Evolutionary conservation across 35 echinoderm and acorn worm species (phyloP), one percentile per base, ranked within the genome.

Genomic region (Apostichopus japonicus): DNA sequence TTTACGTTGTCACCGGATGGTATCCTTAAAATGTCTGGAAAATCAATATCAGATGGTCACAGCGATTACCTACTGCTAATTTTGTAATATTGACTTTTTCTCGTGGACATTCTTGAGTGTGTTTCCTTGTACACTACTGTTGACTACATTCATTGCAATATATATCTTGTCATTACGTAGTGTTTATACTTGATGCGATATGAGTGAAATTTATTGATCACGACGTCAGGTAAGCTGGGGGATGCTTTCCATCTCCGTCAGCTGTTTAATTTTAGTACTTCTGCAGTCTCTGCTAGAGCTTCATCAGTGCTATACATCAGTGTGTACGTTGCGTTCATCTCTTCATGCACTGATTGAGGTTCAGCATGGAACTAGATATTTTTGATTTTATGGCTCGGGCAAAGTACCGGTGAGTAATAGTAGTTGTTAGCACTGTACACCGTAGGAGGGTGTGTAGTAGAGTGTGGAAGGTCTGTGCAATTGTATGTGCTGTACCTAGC

Each of bases 191-290:
- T 83, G 24, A 83, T 54, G 54, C 54, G 79, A 83, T 83, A 52
- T 2, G 51, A 83, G 11, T 83, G 79, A 54, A 44, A 83, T 83
- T 83, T 83, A 54, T 54, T 83, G 44, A 55, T 13, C 27, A 54
- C 2, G 33, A 44, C 17, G 51, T 44, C 54, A 54, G 11, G 54
- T 17, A 83, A 44, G 24, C 10, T 54, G 27, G 51, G 33, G 24
- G 79, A 83, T 83, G 79, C 54, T 54, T 83, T 83, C 54, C 51
- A 44, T 52, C 79, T 10, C 54, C 17, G 79, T 83, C 79, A 83
- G 79, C 79, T 83, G 79, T 83, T 67, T 67, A 67, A 67, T 67
- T 67, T 67, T 67, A 67, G 63, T 67, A 67, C 63, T 4, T 67
- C 8, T 67, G 63, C 63, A 67, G 11, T 19, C 11, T 67, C 33